Conservation (phyloP, 2,888 invertebrate genomes). For the Crossocerus cetratus region DNA sequence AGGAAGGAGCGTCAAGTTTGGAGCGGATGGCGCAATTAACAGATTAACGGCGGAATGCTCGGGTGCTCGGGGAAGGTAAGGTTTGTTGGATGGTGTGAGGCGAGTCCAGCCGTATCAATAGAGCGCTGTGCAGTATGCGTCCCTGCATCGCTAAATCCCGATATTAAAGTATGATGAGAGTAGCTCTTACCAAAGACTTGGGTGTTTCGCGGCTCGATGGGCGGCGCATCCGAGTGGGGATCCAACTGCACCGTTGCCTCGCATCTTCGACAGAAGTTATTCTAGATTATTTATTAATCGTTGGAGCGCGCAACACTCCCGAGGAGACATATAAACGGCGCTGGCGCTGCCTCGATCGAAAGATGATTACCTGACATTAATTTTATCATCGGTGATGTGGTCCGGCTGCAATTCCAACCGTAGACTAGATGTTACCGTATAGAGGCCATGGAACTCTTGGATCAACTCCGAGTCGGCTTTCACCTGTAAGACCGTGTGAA, state of each 20-base stretch:
- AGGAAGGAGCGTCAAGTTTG: too few species aligned
- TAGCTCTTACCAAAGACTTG: constrained; percentile 69
- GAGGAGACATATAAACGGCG: not conserved
- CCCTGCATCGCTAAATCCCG: too few species aligned
- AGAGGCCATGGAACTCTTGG: constrained; percentile 73
- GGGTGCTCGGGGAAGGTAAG: too few species aligned
- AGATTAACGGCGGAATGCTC: too few species aligned
- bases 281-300: constrained; percentile 31
- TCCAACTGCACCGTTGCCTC: constrained; percentile 65
- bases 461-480: constrained; percentile 70
- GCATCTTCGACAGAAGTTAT: constrained; percentile 63
- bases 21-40: too few species aligned
- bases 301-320: not conserved
- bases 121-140: too few species aligned
- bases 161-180: too few species aligned
- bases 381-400: constrained; percentile 71
- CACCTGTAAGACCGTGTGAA: constrained; percentile 63
- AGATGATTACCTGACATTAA: constrained; percentile 71
- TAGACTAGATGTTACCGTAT: constrained; percentile 75
- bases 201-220: constrained; percentile 62
- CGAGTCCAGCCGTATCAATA: too few species aligned
- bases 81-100: too few species aligned
- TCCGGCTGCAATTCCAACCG: constrained; percentile 74
- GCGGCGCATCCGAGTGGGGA: constrained; percentile 51
- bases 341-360: constrained; percentile 20